Base-by-base conservation (phyloP, 2,888 invertebrate species). In the Netelia fuscicornis region DNA sequence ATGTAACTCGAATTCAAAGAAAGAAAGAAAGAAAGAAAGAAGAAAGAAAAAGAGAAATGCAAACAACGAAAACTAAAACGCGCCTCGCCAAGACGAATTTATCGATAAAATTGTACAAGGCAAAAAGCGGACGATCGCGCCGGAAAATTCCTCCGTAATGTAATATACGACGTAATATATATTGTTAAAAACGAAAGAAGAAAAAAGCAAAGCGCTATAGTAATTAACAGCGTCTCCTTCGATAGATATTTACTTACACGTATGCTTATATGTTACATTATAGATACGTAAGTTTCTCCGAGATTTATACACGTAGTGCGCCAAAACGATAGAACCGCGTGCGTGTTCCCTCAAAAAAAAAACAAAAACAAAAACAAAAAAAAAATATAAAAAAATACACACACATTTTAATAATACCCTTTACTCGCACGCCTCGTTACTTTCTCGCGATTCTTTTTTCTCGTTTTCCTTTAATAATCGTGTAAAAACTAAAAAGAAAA, bases 71-170 rank as follows among this genome's bases (percentile, higher is more conserved):
- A 5, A 37, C 20, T 37, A 37, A 37, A 37, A 37, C 6, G 37
- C 37, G 48, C 13, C 48, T 48, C 48, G 48, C 10, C 11, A 48
- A 48, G 48, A 48, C 48, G 48, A 48, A 48, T 13, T 48, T 11
- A 48, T 48, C 17, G 17, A 44, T 42, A 65, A 20, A 20, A 64
- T 42, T 42, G 17, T 65, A 6, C 3, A 20, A 65, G n/a, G 17
- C 10, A 17, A 37, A 9, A 44, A 65, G 20, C 20, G 30, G 17
- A 65, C 48, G 48, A 67, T 67, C 42, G 13, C 44, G 44, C 13
- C 13, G 67, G 44, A 67, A 67, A 42, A 54, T 52, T 25, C 25
- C 68, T 54, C 52, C n/a, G 52, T 52, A 25, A 70, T 52, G 13
- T 25, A 52, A 54, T 20, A 54, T 20, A 23, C 13, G 48, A 48